Conservation (phyloP, 2,113 vertebrate genomes). For the Prochilodus magdalenae region DNA sequence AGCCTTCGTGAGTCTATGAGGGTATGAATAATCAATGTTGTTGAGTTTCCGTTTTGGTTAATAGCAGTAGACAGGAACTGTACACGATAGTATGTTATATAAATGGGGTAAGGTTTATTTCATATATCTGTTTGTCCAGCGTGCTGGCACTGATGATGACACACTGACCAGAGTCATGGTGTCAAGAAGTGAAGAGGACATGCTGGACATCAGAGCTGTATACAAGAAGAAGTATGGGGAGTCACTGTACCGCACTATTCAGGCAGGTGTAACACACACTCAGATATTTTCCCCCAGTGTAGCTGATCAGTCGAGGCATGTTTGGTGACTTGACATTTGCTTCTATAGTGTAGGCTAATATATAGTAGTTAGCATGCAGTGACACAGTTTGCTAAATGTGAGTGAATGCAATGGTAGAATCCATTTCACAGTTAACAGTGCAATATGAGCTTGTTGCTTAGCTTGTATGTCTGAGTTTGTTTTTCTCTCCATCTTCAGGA, state of each 20-base stretch:
- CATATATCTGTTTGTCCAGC: slow-evolving; percentile 70
- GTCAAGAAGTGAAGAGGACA: slow-evolving; percentile 91
- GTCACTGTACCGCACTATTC: slow-evolving; percentile 86
- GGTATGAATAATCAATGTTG: slow-evolving; percentile 69
- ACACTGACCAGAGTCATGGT: slow-evolving; percentile 91
- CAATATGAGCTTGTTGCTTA: too few relatives aligned
- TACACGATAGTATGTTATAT: too few relatives aligned
- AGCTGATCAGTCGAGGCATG: neutral
- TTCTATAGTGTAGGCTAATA: too few relatives aligned
- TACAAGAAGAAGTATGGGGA: slow-evolving; percentile 85
- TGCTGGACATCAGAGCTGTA: slow-evolving; percentile 85
- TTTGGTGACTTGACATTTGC: too few relatives aligned
- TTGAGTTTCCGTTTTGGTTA: neutral
- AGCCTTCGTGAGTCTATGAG: slow-evolving; percentile 87
- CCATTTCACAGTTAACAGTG: too few relatives aligned
- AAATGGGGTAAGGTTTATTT: too few relatives aligned
- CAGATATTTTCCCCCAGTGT: neutral
- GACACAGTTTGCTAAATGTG: too few relatives aligned
- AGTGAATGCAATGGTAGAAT: too few relatives aligned
- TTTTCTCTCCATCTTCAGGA: slow-evolving; percentile 74
- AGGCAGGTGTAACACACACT: slow-evolving; percentile 75
- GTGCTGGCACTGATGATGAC: slow-evolving; percentile 92
- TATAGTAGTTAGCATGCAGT: too few relatives aligned
- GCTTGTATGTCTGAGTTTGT: neutral
- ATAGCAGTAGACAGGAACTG: neutral